Conservation (phyloP, 2,797 vertebrate species). For the Poliocrania exsul region DNA sequence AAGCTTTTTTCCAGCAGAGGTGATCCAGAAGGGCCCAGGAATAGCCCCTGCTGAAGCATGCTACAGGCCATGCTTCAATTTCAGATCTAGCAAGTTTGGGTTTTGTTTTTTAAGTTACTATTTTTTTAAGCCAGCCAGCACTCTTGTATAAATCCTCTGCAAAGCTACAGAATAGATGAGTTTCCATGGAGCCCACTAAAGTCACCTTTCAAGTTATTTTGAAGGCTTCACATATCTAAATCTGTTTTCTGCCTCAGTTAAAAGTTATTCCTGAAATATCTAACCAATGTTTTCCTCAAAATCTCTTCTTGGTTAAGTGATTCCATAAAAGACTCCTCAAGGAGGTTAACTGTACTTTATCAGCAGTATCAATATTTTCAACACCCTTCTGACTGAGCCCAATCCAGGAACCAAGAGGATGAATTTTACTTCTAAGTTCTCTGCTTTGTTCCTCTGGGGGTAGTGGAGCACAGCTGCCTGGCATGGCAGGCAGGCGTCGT, state of each 20-base stretch:
- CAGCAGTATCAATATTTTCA: not conserved
- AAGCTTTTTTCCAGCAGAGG: not conserved
- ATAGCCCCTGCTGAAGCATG: not conserved
- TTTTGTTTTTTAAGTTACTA: not conserved
- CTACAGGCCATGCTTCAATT: not conserved
- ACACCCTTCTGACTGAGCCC: not conserved
- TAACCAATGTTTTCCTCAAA: not conserved
- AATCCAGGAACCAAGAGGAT: not conserved
- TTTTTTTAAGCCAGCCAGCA: not conserved
- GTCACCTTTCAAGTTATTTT: not conserved
- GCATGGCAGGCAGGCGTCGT: accelerated
- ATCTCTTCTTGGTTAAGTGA: not conserved
- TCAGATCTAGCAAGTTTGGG: not conserved
- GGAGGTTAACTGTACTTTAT: not conserved
- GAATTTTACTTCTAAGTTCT: not conserved
- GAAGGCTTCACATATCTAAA: constrained; percentile 3
- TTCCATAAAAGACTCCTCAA: not conserved
- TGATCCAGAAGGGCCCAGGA: not conserved
- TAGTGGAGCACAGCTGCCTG: not conserved
- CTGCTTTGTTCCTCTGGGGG: not conserved
- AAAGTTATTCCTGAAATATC: not conserved
- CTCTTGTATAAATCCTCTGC: not conserved
- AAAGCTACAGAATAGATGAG: constrained; percentile 9
- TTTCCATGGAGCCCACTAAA: constrained; percentile 55
- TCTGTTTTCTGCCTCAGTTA: constrained; percentile 10